Base-by-base conservation (phyloP, 2,797 vertebrate species). In the Rhynchonycteris naso region DNA sequence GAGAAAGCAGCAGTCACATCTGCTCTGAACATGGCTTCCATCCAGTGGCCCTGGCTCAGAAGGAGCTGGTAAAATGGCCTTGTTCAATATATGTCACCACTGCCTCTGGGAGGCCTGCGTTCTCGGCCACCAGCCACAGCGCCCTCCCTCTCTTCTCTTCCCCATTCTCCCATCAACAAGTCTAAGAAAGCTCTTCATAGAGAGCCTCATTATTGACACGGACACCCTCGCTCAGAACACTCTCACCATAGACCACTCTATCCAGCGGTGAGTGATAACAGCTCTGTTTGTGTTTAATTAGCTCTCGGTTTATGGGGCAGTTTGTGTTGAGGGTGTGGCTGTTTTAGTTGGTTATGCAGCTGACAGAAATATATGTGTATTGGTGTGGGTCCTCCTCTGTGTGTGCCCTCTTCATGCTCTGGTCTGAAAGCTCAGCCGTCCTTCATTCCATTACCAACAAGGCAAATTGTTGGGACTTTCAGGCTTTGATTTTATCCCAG, bases 231-330 rank as follows among this genome's bases (percentile, higher is more conserved):
- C 86, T 90, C 95, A 95, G 90, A 90, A 83, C 87, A 87, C 84
- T 38, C 90, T 94, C 50, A 33, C 85, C 92, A 63, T 83, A 78
- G 3, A 81, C 78, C 96, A 91, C 93, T 92, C 88, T 54, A 80
- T 74, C 63, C 75, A 69, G 90, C 3, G 58, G 90, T 81, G 94
- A 95, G 95, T 94, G 97, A 97, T 96, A 97, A 96, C 95, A 95
- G 61, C 96, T 78, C 90, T 96, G 95, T 96, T 96, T 96, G 97
- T 95, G 93, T 96, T 97, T 97, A 93, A 96, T 96, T 97, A 97
- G 97, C 86, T 90, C 79, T 71, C 81, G 96, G 97, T 91, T 97
- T 94, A 92, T 16, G 69, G 58, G 92, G 79, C 83, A 93, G 94
- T 97, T 96, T 96, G 92, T 84, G 79, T 93, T 91, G 83, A 91